Evolutionary conservation across 2,797 vertebrate genomes (phyloP), one percentile per base, ranked within the genome.

Genomic region (Gymnopithys bicolor): DNA sequence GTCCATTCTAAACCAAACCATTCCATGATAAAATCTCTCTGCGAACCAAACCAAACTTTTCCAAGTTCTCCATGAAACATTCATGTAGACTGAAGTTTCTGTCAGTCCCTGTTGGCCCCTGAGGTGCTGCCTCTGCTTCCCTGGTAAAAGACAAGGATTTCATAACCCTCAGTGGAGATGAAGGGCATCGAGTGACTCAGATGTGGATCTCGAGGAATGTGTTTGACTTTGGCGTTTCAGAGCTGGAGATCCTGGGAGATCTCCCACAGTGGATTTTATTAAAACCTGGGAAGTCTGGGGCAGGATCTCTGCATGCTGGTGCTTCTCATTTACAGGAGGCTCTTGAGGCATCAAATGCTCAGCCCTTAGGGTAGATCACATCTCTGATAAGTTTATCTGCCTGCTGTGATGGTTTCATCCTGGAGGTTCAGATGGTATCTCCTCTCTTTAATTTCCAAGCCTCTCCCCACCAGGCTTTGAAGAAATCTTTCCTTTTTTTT

Each of bases 341-440:
- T 94, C 88, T 92, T 27, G 43, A 94, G 79, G 90, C 60, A 1
- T 89, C 86, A 83, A 95, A 95, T 95, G 95, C 94, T 94, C 92
- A 89, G 75, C 93, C 95, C 90, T 77, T 1, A 39, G 91, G 95
- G 92, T 46, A 95, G 90, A 96, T 94, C 53, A 4, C 89, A 39
- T 92, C 89, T 76, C 75, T 27, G 84, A 90, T 95, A 84, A 15
- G 28, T 85, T 94, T 93, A 95, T 93, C 95, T 92, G 9, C 75
- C 87, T 91, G 75, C 92, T 87, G 84, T 35, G 93, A 97, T 93
- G 96, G 95, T 95, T 95, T 95, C 95, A 94, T 96, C 45, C 92
- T 89, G 59, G 7, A 95, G 80, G 78, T 92, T 93, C 89, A 87
- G 94, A 97, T 96, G 21, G 8, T 96, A 95, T 96, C 94, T 68